Percentiles rank a stretch among this genome's conserved stretches.
Evolutionary conservation across 2,113 vertebrate species (phyloP).

Genomic region (Halichoeres trimaculatus): DNA sequence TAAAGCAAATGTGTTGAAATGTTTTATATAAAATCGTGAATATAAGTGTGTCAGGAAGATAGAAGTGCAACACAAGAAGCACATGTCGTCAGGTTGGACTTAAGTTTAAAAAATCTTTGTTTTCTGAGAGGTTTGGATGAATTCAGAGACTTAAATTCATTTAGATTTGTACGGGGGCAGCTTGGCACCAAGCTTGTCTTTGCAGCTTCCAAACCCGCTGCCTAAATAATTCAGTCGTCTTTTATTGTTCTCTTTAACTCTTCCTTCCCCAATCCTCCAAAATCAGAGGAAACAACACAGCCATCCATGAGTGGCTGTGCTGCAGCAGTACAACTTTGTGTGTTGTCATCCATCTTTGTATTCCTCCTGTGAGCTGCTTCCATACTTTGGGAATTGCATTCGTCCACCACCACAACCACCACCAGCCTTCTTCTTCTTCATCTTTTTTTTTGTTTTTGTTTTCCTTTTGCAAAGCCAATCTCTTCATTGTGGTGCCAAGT

Average conservation of each 20-base stretch:
- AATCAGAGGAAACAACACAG: conserved; percentile 45
- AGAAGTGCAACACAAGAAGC: background rate
- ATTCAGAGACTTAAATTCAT: conserved; percentile 27
- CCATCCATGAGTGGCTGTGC: conserved; percentile 36
- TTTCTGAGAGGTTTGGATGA: conserved; percentile 12
- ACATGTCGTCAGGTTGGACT: conserved; percentile 1
- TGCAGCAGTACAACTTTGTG: conserved; percentile 35
- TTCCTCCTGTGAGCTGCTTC: conserved; percentile 54
- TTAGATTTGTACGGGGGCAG: conserved; percentile 39
- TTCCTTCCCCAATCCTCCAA: conserved; percentile 65
- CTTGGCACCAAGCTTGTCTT: conserved; percentile 21
- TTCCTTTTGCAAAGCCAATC: conserved; percentile 59
- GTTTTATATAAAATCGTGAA: background rate
- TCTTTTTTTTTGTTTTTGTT: too few species aligned
- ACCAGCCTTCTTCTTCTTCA: conserved; percentile 19
- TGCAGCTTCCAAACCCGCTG: conserved; percentile 42
- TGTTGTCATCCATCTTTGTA: conserved; percentile 43
- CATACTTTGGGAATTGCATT: conserved; percentile 62
- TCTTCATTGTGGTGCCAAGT: conserved; percentile 72
- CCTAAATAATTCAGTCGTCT: conserved; percentile 70
- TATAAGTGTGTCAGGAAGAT: conserved; percentile 2
- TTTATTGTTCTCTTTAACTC: conserved; percentile 62
- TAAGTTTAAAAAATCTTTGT: conserved; percentile 6
- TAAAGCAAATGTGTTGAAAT: background rate
- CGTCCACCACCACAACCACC: conserved; percentile 59